A percentile compares a stretch with the other conserved stretches of the same genome.
Evolutionary conservation across 64 coral and sea anemone species (phyloP).

Genomic region (Stichodactyla mertensii): DNA sequence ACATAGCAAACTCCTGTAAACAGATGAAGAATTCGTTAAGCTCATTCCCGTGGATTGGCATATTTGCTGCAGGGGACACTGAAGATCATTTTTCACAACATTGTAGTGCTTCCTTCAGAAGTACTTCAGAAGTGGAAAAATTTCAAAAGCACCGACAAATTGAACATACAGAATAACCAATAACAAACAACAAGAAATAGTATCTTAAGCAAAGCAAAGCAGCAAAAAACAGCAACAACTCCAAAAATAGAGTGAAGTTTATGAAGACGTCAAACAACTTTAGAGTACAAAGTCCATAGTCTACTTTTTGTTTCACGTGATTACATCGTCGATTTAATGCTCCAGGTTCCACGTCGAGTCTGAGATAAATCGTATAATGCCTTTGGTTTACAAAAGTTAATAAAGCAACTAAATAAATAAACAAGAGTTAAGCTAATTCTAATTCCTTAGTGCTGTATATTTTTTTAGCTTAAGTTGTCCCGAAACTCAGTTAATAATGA

Average conservation of each 20-base stretch:
- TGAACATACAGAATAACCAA: background rate
- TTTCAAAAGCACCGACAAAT: background rate
- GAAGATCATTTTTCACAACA: background rate
- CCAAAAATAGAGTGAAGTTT: background rate
- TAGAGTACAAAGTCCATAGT: background rate
- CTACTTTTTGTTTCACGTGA: background rate
- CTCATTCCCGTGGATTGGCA: background rate
- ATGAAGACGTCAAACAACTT: background rate
- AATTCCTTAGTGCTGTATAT: background rate
- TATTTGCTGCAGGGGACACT: background rate
- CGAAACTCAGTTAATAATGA: background rate
- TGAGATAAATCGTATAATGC: too few species aligned
- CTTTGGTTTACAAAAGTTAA: background rate
- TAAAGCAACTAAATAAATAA: background rate
- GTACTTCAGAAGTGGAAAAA: background rate
- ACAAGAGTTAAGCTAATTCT: background rate
- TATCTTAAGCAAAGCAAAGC: background rate
- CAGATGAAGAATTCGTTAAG: background rate
- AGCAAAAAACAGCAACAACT: background rate
- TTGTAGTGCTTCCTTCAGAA: background rate
- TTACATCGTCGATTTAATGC: background rate
- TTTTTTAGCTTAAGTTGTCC: background rate
- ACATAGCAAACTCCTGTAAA: background rate
- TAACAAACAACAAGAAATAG: background rate
- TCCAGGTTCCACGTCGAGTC: too few species aligned